These are phyloP conservation scores for Cardiocondyla obscurior DNA, from an alignment of 1,140 invertebrate genomes.

Conservation along the genomic window DNA sequence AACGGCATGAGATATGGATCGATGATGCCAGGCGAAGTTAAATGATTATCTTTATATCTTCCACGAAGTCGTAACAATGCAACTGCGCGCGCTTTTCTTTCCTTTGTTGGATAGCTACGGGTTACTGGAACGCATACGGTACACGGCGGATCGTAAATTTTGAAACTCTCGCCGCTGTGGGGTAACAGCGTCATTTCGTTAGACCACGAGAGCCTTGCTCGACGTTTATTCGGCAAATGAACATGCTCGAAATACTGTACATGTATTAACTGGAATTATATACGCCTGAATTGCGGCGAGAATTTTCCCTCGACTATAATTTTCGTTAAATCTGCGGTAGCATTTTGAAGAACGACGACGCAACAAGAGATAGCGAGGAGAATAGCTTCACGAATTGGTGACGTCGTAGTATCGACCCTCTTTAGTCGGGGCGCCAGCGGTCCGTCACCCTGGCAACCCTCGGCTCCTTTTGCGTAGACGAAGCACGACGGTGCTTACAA, in stretches of 20 bases:
- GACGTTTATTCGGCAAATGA: slow-evolving; percentile 55
- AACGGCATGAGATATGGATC: slow-evolving; percentile 61
- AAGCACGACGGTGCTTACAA: slow-evolving; percentile 33
- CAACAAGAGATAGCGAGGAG: background rate
- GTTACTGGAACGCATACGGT: slow-evolving; percentile 58
- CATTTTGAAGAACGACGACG: background rate
- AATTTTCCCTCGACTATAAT: too few relatives aligned
- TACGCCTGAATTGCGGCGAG: too few relatives aligned
- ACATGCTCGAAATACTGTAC: background rate
- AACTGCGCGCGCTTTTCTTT: slow-evolving; percentile 25
- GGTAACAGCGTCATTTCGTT: slow-evolving; percentile 41
- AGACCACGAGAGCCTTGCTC: slow-evolving; percentile 27
- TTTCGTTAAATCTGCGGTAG: background rate
- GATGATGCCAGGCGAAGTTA: slow-evolving; percentile 46
- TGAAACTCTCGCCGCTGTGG: slow-evolving; percentile 42
- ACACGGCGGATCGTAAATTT: slow-evolving; percentile 42
- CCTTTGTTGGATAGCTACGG: slow-evolving; percentile 54
- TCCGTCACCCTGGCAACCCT: slow-evolving; percentile 74
- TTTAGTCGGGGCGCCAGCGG: slow-evolving; percentile 55
- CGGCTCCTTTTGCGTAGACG: slow-evolving; percentile 70
- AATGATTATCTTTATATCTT: slow-evolving; percentile 65
- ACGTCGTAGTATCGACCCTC: slow-evolving; percentile 74
- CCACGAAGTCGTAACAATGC: slow-evolving; percentile 64
- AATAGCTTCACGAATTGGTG: slow-evolving; percentile 58
- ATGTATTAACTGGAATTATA: too few relatives aligned